Evolutionary conservation across 2,797 vertebrate genomes (phyloP).

Genomic region (Pagetopsis macropterus): DNA sequence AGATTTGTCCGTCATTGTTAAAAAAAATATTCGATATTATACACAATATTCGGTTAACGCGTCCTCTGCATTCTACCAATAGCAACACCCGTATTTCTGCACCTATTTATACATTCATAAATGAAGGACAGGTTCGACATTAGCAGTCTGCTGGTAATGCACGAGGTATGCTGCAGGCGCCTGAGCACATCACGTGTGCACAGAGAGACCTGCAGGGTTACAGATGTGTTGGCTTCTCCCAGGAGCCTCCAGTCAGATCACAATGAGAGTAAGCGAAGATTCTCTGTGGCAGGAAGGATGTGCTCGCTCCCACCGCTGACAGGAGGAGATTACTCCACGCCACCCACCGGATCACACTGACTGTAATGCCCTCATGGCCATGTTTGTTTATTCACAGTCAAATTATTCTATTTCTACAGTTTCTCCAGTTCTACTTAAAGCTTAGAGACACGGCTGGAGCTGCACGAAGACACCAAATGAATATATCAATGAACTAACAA

Average conservation of each 20-base stretch:
- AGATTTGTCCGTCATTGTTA: too few relatives aligned
- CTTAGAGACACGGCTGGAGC: conserved; percentile 8
- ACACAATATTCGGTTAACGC: too few relatives aligned
- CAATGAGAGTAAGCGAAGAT: conserved; percentile 27
- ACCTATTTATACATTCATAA: conserved; percentile 20
- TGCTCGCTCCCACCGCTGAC: conserved; percentile 8
- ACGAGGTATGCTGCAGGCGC: conserved; percentile 22
- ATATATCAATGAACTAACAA: too few relatives aligned
- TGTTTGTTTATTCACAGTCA: conserved; percentile 12
- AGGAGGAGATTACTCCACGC: conserved; percentile 13
- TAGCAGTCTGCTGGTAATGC: conserved; percentile 36
- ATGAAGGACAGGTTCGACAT: conserved; percentile 33
- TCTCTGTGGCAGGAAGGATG: conserved; percentile 30
- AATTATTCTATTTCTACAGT: conserved; percentile 1
- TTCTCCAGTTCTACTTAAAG: conserved; percentile 6
- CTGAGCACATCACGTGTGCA: conserved; percentile 21
- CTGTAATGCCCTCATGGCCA: conserved; percentile 13
- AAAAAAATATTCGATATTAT: too few relatives aligned
- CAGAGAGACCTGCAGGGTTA: conserved; percentile 29
- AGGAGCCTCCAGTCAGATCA: conserved; percentile 34
- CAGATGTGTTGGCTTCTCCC: conserved; percentile 53
- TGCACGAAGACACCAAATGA: not conserved
- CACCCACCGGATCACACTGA: conserved; percentile 18
- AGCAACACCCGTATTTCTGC: not conserved
- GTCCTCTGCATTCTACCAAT: not conserved